Percentiles rank a stretch among this genome's conserved stretches.
phyloP scores from a whole-genome alignment of 1,140 invertebrate species.

The Copidosoma floridanum region DNA sequence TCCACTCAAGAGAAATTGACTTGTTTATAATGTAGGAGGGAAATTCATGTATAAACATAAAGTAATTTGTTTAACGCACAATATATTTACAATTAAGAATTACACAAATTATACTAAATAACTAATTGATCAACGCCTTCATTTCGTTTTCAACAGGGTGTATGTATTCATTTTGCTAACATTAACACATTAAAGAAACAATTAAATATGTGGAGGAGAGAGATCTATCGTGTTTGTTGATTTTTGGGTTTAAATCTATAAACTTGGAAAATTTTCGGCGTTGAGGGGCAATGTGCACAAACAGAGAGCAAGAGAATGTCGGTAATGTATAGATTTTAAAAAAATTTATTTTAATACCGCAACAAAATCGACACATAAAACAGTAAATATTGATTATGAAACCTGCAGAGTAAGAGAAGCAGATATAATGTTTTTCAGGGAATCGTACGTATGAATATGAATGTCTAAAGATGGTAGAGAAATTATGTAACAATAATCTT shows the following conservation, averaged over 20 bases:
- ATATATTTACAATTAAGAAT: conserved; percentile 28
- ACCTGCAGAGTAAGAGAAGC: background rate
- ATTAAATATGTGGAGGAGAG: too few species aligned
- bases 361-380: conserved; percentile 22
- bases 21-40: conserved; percentile 22
- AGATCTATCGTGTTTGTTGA: conserved; percentile 11
- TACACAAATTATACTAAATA: conserved; percentile 29
- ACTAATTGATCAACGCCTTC: conserved; percentile 21
- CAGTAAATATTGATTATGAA: conserved; percentile 25
- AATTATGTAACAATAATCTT: too few species aligned
- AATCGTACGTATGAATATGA: too few species aligned
- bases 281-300: conserved; percentile 41
- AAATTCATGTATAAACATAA: conserved; percentile 28
- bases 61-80: conserved; percentile 27
- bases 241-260: too few species aligned
- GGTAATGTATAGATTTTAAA: conserved; percentile 27
- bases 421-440: background rate
- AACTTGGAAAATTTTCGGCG: too few species aligned
- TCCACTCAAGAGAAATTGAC: conserved; percentile 17
- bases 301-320: conserved; percentile 19
- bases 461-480: too few species aligned
- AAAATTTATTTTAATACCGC: conserved; percentile 20
- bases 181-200: too few species aligned
- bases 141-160: conserved; percentile 88
- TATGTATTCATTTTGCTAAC: too few species aligned